These are phyloP conservation scores for Trachelus iudaicus DNA, from an alignment of 2,888 invertebrate species.

Conservation along the genomic window DNA sequence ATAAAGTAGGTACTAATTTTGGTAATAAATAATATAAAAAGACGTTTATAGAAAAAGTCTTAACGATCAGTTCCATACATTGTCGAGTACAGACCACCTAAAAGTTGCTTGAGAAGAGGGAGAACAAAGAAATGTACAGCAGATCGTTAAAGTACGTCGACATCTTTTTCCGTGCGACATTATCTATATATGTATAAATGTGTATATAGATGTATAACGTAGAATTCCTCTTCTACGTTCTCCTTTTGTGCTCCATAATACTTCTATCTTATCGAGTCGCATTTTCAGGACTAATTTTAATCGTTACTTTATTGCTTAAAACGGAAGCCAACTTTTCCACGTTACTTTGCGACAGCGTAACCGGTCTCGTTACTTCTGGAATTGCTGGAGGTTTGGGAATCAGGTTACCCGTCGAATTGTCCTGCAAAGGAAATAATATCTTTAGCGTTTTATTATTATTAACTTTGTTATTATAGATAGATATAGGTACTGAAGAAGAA, in stretches of 20 bases:
- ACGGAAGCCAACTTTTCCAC: slow-evolving; percentile 58
- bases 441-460: too few species aligned
- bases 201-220: not conserved
- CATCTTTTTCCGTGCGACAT: not conserved
- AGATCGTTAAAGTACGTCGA: slow-evolving; percentile 24
- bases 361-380: not conserved
- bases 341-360: slow-evolving; percentile 40
- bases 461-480: too few species aligned
- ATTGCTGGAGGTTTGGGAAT: slow-evolving; percentile 24
- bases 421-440: slow-evolving; percentile 33
- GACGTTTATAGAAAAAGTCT: slow-evolving; percentile 22
- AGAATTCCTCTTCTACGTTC: not conserved
- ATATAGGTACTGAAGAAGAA: not conserved
- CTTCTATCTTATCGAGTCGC: slow-evolving; percentile 52
- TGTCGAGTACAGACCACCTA: too few species aligned
- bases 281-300: slow-evolving; percentile 61
- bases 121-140: slow-evolving; percentile 15
- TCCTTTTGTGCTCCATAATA: not conserved
- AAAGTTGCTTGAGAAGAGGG: too few species aligned
- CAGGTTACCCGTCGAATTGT: slow-evolving; percentile 36
- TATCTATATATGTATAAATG: not conserved
- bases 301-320: slow-evolving; percentile 61
- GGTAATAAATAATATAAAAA: slow-evolving; percentile 36
- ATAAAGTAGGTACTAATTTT: not conserved
- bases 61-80: slow-evolving; percentile 19